Percentiles rank a stretch among this genome's conserved stretches.
phyloP scores from a whole-genome alignment of 2,797 vertebrate genomes.

The Sardinella longiceps region DNA sequence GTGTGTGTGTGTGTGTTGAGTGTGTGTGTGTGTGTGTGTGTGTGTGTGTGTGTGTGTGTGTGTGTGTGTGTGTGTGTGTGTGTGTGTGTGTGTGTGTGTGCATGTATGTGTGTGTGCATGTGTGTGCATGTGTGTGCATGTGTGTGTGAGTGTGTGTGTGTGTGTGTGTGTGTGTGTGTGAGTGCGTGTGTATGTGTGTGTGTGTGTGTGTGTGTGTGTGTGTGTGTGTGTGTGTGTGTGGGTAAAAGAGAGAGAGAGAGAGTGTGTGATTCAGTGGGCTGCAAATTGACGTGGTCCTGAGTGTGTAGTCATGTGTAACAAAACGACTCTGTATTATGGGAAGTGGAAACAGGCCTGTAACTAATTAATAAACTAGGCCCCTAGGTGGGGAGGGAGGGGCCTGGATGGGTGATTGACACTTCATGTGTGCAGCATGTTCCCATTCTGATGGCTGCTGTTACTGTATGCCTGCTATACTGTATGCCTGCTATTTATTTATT shows the following conservation, averaged over 20 bases:
- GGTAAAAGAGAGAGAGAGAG: no score
- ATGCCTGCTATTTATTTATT: no score
- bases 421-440: neutral
- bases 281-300: neutral
- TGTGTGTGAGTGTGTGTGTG: neutral
- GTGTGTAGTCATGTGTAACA: neutral
- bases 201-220: neutral
- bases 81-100: no score
- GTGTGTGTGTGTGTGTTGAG: neutral
- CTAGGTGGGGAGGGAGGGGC: neutral
- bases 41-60: neutral
- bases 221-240: neutral
- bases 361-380: conserved; percentile 21
- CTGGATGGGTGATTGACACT: neutral
- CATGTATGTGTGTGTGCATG: no score
- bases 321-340: conserved; percentile 3
- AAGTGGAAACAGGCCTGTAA: neutral
- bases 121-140: neutral
- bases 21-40: neutral
- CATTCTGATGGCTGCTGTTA: neutral
- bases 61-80: neutral
- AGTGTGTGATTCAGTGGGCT: neutral
- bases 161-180: no score
- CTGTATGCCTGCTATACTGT: no score
- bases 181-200: neutral